phyloP scores from a whole-genome alignment of 2,888 invertebrate genomes.

The Drosophila lutescens region DNA sequence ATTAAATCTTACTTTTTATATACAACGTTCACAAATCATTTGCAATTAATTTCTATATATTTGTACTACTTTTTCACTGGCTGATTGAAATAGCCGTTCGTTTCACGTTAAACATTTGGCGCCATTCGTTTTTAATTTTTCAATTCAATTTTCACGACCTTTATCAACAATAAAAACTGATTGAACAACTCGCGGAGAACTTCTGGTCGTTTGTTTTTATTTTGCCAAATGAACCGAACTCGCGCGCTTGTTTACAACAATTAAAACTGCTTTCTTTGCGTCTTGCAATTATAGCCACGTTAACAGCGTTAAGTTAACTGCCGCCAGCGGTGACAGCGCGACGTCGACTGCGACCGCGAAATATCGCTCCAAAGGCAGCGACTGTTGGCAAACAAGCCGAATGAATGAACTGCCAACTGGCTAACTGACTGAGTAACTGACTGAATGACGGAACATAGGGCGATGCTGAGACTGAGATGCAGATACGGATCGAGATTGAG shows the following conservation, averaged over 20 bases:
- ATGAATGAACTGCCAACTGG: constrained; percentile 28
- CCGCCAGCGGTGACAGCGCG: constrained; percentile 17
- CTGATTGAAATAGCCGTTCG: neutral
- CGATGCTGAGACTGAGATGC: constrained; percentile 10
- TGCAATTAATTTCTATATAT: neutral
- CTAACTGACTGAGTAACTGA: constrained; percentile 13
- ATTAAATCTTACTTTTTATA: constrained; percentile 3
- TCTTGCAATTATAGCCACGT: constrained; percentile 75
- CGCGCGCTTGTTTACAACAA: constrained; percentile 80
- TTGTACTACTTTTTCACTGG: constrained; percentile 1
- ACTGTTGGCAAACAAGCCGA: constrained; percentile 38
- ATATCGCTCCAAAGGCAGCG: constrained; percentile 36
- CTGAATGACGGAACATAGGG: constrained; percentile 17
- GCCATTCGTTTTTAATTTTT: constrained; percentile 50
- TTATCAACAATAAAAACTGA: constrained; percentile 41
- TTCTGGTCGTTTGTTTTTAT: constrained; percentile 12
- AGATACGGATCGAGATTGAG: constrained; percentile 12
- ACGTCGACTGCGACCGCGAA: constrained; percentile 21
- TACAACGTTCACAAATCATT: neutral
- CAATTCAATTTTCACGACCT: constrained; percentile 53
- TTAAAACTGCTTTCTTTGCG: constrained; percentile 72
- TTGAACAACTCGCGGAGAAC: constrained; percentile 57
- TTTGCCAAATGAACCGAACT: constrained; percentile 61
- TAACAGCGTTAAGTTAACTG: constrained; percentile 56
- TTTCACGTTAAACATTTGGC: constrained; percentile 38